Base-by-base conservation (phyloP, 1,140 invertebrate species). In the Drosophila quadrilineata region DNA sequence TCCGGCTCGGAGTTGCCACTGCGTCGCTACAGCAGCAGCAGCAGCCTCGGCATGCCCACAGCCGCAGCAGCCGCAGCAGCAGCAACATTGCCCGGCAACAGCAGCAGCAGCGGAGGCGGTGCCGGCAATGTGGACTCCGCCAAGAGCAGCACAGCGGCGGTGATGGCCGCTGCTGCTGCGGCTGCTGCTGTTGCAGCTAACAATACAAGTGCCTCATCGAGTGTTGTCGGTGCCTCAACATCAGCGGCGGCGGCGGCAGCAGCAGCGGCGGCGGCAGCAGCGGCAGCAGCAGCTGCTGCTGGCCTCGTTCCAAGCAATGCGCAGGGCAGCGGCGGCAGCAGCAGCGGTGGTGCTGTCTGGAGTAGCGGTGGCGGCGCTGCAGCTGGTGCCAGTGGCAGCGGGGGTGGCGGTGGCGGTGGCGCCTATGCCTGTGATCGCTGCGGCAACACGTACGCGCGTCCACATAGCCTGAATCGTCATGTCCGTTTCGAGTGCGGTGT, bases 401-500 rank as follows among this genome's bases (percentile, higher is more conserved):
- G 64, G 2, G 53, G 59, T 1, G 50, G 59, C 4, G 63, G 65
- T 3, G 67, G 68, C 14, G 74, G 88, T 3, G 86, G 88, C 6
- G 86, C 89, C 29, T 89, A 89, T 52, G 90, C 88, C 17, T 92
- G 92, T 66, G 89, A 90, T 17, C 90, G 91, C 41, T 93, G 93
- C 66, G 92, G 92, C 6, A 92, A 93, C 41, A 89, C 89, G 3
- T 93, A 93, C 72, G 90, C 90, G 1, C 90, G 92, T n/a, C 90
- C 90, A 6, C 92, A 93, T 38, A 93, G 93, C 50, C 76, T 94
- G 2, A 93, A 92, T 56, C 90, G 93, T 4, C 94, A 94, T 63
- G 91, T 93, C 33, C 91, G 91, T 56, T 93, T 93, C 71, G 93
- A 94, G 62, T 94, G 93, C 67, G 93, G 93, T 22, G 91, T 93